phyloP scores from a whole-genome alignment of 2,113 vertebrate species.

The Zapus hudsonius region DNA sequence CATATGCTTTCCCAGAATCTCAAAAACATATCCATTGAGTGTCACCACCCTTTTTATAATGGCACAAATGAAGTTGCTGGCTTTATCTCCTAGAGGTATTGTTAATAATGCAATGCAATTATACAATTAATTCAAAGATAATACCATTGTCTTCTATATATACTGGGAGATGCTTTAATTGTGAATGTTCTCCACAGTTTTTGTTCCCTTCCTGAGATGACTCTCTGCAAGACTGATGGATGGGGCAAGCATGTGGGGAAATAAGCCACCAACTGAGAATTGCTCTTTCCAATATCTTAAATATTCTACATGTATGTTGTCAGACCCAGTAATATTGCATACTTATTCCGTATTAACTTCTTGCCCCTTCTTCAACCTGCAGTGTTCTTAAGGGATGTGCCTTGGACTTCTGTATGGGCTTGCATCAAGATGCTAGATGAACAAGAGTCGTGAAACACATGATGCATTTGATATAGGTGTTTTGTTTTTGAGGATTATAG shows the following conservation, averaged over 20 bases:
- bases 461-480: neutral
- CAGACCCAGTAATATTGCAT: neutral
- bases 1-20: neutral
- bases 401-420: neutral
- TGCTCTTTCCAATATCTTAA: neutral
- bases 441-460: neutral
- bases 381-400: neutral
- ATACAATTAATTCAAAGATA: neutral
- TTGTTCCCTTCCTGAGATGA: neutral
- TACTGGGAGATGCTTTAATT: conserved; percentile 18
- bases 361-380: neutral
- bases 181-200: neutral
- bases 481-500: neutral
- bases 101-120: neutral
- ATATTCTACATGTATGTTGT: neutral
- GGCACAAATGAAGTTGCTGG: neutral
- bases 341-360: neutral
- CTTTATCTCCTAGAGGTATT: neutral
- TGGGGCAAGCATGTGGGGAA: neutral
- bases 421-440: neutral
- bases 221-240: neutral
- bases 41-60: neutral
- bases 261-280: neutral
- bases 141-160: neutral
- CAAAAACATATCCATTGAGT: neutral